Evolutionary conservation across 2,797 vertebrate genomes (phyloP), one percentile per base, ranked within the genome.

Genomic region (Philypnodon macrostomus): DNA sequence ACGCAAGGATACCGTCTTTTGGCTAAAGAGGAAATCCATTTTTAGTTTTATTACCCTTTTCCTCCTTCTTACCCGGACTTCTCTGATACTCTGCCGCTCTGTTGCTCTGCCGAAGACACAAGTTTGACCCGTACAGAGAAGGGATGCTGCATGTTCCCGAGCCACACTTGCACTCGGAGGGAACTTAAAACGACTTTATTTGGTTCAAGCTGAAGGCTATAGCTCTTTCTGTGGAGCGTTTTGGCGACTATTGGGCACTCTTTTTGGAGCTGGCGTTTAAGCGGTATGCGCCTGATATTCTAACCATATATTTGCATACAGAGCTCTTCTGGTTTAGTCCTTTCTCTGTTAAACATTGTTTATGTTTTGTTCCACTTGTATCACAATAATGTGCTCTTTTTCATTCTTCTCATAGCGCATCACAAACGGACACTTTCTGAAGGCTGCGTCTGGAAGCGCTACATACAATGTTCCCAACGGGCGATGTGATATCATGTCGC

Each of bases 111-210:
- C 68, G 68, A 67, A 83, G 73, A 84, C 69, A 46, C 69, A 73
- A 85, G 77, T 83, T 87, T 78, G 60, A 66, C 63, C 42, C 57
- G 60, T 63, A 62, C 29, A 79, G 67, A 86, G 40, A 42, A 42
- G 89, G 85, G 89, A 91, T 91, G 90, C 87, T 90, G 83, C 67
- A 70, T 72, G 85, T 73, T 68, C 75, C 73, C 72, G 67, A 77
- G 67, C 79, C 74, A 62, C 86, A 87, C 69, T 89, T 84, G 86
- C 81, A 79, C 78, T 86, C 86, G 72, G 87, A 87, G 73, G 87
- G 84, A 83, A 89, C 86, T 70, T 87, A 82, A 86, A 80, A 56
- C 67, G 65, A 62, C 70, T 65, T 53, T 63, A 63, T 75, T 69
- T 63, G 57, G 63, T 72, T 70, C 75, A 77, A 83, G 80, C 84